phyloP scores from a whole-genome alignment of 1,140 invertebrate genomes.

The Drosophila ironensis region DNA sequence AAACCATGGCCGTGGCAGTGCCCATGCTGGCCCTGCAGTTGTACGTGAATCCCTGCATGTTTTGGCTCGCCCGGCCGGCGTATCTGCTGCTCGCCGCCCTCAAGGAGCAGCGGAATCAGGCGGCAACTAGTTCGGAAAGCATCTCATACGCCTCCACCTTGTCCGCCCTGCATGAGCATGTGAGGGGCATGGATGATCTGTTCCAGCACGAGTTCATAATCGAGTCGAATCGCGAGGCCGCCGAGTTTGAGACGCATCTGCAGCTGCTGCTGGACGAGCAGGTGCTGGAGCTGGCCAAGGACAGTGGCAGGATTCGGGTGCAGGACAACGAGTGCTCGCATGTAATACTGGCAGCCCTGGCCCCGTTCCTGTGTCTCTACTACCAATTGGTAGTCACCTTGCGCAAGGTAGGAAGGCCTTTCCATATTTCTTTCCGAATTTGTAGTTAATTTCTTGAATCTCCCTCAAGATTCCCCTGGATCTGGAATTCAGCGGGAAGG shows the following conservation, averaged over 20 bases:
- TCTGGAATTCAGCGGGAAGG: constrained; percentile 82
- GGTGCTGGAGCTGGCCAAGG: constrained; percentile 43
- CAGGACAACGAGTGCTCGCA: constrained; percentile 61
- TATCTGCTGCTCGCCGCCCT: constrained; percentile 83
- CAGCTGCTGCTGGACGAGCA: constrained; percentile 48
- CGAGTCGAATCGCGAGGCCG: constrained; percentile 78
- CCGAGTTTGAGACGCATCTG: constrained; percentile 63
- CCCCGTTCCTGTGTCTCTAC: constrained; percentile 73
- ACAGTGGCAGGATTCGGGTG: constrained; percentile 47
- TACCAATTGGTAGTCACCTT: constrained; percentile 71
- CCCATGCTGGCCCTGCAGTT: constrained; percentile 87
- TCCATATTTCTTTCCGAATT: too few species aligned
- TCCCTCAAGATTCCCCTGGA: constrained; percentile 56
- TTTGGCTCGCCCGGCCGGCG: constrained; percentile 85
- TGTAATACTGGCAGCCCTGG: constrained; percentile 63
- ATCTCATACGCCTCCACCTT: constrained; percentile 41
- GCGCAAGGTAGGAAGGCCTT: constrained; percentile 45
- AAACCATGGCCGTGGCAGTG: constrained; percentile 86
- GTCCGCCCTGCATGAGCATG: constrained; percentile 45
- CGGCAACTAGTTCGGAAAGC: neutral
- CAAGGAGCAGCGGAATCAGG: constrained; percentile 52
- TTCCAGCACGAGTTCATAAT: constrained; percentile 80
- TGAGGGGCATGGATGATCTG: constrained; percentile 60
- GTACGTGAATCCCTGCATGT: constrained; percentile 88
- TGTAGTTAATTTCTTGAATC: constrained; percentile 50